Percentiles rank a stretch among this genome's conserved stretches.
phyloP scores from a whole-genome alignment of 2,797 vertebrate genomes.

The Heterohyrax brucei region DNA sequence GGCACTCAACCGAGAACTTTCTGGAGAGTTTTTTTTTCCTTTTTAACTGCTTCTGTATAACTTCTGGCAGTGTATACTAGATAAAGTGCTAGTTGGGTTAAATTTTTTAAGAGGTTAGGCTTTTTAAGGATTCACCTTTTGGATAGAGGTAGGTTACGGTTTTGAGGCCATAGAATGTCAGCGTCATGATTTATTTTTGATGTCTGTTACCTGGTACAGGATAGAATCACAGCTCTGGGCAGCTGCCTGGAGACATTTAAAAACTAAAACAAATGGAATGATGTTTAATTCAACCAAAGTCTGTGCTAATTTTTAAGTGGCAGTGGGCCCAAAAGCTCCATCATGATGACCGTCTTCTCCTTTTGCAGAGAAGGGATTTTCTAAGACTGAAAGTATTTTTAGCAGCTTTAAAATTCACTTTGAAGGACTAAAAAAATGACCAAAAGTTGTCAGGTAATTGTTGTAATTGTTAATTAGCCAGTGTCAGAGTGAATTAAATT shows the following conservation, averaged over 20 bases:
- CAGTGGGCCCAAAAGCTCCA: slow-evolving; percentile 20
- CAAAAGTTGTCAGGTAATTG: slow-evolving; percentile 49
- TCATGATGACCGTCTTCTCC: not conserved
- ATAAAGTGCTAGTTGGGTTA: slow-evolving; percentile 87
- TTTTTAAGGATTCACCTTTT: slow-evolving; percentile 83
- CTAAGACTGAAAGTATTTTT: slow-evolving; percentile 59
- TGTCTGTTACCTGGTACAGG: not conserved
- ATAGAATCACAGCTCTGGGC: slow-evolving; percentile 71
- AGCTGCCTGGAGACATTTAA: slow-evolving; percentile 71
- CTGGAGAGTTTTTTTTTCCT: slow-evolving; percentile 89
- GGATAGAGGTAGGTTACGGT: slow-evolving; percentile 73
- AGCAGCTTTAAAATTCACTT: slow-evolving; percentile 61
- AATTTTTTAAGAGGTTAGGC: slow-evolving; percentile 87
- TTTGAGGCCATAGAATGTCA: slow-evolving; percentile 67
- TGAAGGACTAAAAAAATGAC: slow-evolving; percentile 56
- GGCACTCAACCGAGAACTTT: slow-evolving; percentile 95
- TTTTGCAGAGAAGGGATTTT: slow-evolving; percentile 64
- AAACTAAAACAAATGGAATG: slow-evolving; percentile 77
- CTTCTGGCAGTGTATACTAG: slow-evolving; percentile 91
- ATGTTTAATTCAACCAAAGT: slow-evolving; percentile 62
- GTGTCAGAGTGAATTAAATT: not conserved
- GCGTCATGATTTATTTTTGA: slow-evolving; percentile 69
- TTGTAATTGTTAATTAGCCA: slow-evolving; percentile 54
- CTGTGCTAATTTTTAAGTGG: slow-evolving; percentile 61
- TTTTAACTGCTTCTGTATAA: slow-evolving; percentile 90